These are phyloP conservation scores for Eupithecia pulchellata DNA, from an alignment of 2,888 invertebrate species.

Conservation along the genomic window DNA sequence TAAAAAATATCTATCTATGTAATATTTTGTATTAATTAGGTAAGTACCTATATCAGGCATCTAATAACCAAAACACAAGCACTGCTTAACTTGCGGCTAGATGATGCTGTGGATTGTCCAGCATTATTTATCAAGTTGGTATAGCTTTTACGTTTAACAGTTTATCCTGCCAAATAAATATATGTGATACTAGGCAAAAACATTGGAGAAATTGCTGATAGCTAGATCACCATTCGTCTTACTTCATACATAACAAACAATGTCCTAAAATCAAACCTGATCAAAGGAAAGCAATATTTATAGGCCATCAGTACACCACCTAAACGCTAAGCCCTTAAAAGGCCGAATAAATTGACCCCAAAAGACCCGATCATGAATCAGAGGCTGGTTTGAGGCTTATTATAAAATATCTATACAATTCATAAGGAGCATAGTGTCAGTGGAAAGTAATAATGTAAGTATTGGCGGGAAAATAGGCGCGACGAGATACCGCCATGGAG, in stretches of 20 bases:
- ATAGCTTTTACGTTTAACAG: background rate
- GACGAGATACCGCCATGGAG: constrained; percentile 24
- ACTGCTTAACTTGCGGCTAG: too few species aligned
- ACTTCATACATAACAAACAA: background rate
- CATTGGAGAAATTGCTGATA: constrained; percentile 3
- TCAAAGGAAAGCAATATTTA: constrained; percentile 16
- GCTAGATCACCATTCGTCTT: background rate
- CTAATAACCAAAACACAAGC: too few species aligned
- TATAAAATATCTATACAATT: constrained; percentile 45
- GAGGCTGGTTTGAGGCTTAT: constrained; percentile 31
- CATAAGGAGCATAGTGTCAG: constrained; percentile 57
- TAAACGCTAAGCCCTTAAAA: constrained; percentile 39
- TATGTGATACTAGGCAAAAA: background rate
- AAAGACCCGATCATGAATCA: constrained; percentile 44
- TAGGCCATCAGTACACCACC: constrained; percentile 25
- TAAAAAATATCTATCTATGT: too few species aligned
- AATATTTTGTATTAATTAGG: too few species aligned
- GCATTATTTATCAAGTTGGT: too few species aligned
- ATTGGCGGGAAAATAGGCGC: constrained; percentile 33
- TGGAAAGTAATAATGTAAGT: constrained; percentile 54
- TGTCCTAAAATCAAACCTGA: constrained; percentile 11
- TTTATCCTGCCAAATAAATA: background rate
- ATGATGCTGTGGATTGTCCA: too few species aligned
- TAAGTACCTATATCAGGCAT: too few species aligned
- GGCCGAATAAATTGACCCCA: constrained; percentile 46